phyloP scores from a whole-genome alignment of 2,797 vertebrate species.

The Falco concolor region DNA sequence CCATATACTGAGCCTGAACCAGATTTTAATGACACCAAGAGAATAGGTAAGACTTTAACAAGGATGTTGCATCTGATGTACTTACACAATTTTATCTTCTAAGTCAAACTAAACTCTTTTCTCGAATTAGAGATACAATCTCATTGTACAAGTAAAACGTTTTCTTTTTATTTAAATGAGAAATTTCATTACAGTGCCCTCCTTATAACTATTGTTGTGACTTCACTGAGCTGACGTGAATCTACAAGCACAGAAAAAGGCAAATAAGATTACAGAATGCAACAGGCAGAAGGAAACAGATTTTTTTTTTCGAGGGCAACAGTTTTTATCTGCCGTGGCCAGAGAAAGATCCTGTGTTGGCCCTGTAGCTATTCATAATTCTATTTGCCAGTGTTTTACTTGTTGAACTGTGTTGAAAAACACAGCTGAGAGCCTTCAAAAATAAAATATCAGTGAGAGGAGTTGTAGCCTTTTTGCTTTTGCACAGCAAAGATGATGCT shows the following conservation, averaged over 20 bases:
- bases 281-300: background rate
- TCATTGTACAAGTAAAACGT: background rate
- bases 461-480: background rate
- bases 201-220: background rate
- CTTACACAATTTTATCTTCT: background rate
- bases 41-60: constrained; percentile 82
- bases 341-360: background rate
- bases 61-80: background rate
- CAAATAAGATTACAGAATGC: background rate
- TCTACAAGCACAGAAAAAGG: background rate
- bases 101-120: background rate
- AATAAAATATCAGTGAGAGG: background rate
- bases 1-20: constrained; percentile 91
- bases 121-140: background rate
- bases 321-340: background rate
- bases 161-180: background rate
- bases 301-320: background rate
- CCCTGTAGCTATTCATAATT: background rate
- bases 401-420: background rate
- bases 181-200: background rate
- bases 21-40: constrained; percentile 88
- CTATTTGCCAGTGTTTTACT: background rate
- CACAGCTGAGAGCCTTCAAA: background rate
- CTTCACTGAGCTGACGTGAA: background rate
- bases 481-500: background rate